Conservation (phyloP, 2,888 invertebrate species). For the Hipparchia sbordonii region DNA sequence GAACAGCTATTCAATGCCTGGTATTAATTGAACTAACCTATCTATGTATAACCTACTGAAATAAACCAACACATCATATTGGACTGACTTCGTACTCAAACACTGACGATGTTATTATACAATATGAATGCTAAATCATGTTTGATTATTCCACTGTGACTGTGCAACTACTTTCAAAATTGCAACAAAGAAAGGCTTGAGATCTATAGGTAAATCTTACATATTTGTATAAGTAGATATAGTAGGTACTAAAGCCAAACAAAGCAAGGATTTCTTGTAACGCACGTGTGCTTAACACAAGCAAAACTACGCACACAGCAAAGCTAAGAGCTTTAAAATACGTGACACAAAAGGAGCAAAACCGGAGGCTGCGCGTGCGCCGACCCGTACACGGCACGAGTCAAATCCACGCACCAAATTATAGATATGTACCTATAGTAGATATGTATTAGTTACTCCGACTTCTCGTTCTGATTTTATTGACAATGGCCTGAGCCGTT, state of each 20-base stretch:
- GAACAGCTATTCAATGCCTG: no score
- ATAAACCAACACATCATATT: not conserved
- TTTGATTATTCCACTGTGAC: slow-evolving; percentile 8
- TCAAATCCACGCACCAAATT: slow-evolving; percentile 53
- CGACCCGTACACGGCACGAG: slow-evolving; percentile 78
- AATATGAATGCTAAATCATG: slow-evolving; percentile 5
- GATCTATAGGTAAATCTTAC: not conserved
- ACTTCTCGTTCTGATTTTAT: slow-evolving; percentile 5
- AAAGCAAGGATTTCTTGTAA: slow-evolving; percentile 37
- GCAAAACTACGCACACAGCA: slow-evolving; percentile 44
- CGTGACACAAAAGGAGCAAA: slow-evolving; percentile 78
- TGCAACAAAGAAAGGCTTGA: slow-evolving; percentile 3
- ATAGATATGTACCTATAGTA: slow-evolving; percentile 28
- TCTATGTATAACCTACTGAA: not conserved
- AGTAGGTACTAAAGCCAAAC: slow-evolving; percentile 15
- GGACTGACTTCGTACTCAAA: not conserved
- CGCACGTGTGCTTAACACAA: slow-evolving; percentile 55
- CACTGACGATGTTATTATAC: not conserved
- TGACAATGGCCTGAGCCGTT: not conserved
- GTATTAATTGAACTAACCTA: no score
- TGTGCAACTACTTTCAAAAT: slow-evolving; percentile 4
- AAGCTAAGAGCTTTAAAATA: slow-evolving; percentile 62
- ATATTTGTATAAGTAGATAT: not conserved
- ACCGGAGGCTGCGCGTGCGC: slow-evolving; percentile 79
- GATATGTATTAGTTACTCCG: not conserved